Evolutionary conservation across 1,140 invertebrate genomes (phyloP), one percentile per base, ranked within the genome.

Genomic region (Anoplolepis gracilipes): DNA sequence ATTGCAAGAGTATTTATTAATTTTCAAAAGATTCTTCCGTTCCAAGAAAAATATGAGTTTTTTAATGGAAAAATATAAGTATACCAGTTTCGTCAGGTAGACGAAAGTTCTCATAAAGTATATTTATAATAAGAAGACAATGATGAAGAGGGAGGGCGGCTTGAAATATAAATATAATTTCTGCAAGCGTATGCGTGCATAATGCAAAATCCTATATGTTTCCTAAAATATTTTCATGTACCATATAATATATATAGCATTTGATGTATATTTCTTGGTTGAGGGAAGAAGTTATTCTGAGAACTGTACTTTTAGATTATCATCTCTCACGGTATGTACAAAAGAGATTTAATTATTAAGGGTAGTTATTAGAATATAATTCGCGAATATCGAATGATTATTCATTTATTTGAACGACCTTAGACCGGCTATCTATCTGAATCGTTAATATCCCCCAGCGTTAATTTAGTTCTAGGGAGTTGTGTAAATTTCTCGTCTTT

Each of bases 361-460:
- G 19, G n/a, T 36, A 36, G 28, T 8, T 25, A 46, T 36, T 13
- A 25, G 59, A 82, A 73, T 82, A 82, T 33, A n/a, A n/a, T 46
- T 11, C 7, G 53, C 36, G 55, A 82, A 72, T 82, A 81, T 81
- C 65, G 64, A 70, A 13, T 25, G 36, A 57, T 42, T 55, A 25
- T 39, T 73, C 72, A 72, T 82, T 82, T 82, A 61, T 10, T 8
- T 19, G 30, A 5, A 49, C 13, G 46, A 49, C 3, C 33, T 25
- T 33, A 22, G 53, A 53, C 22, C 65, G 36, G 53, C 36, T 82
- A 53, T n/a, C 30, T 82, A 46, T 28, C 73, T 57, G 85, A 89
- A 89, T 89, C 87, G 79, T 89, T 89, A 88, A 84, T 86, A 81
- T 77, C 64, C 61, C 75, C 39, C 85, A n/a, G 22, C 22, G 65